Evolutionary conservation across 2,888 invertebrate genomes (phyloP), one percentile per base, ranked within the genome.

Genomic region (Portevinia maculata): DNA sequence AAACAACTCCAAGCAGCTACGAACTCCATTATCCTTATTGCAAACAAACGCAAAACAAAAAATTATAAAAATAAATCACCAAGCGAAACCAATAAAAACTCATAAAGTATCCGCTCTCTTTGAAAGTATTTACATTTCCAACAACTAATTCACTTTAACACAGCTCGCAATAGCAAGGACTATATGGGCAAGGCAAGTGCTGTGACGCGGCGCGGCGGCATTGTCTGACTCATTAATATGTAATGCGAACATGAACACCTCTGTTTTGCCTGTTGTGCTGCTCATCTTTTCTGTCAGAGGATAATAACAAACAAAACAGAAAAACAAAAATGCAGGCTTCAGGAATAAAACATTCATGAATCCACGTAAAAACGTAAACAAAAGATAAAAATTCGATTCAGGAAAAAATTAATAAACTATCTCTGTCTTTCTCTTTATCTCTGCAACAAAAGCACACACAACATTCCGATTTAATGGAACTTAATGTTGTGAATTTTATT

Each of bases 101-200:
- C 53, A 59, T 75, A 70, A 70, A 64, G 75, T 75, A 65, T 76
- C 64, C 52, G n/a, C n/a, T 39, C 76, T 52, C 39, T 65, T 60
- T 39, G 59, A 53, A 48, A 50, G 60, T 52, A 64, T 79, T 64
- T 81, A 81, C 76, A 81, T 81, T 76, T 52, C 21, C 67, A 50
- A 65, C 71, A 73, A 78, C 83, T 83, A 78, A 83, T 83, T 83
- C 83, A 83, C 78, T 83, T 83, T 62, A 67, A 44, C 44, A 79
- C 65, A 60, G 32, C 57, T 39, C 53, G 30, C 57, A 37, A 55
- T 46, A 28, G 39, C 46, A 64, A 48, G 60, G 32, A 50, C 17
- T 52, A 17, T 3, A 30, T n/a, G 24, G 13, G 5, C 1, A 1
- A 17, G 24, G 21, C 28, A 15, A 15, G 11, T 9, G 30, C 30